A percentile compares a stretch with the other conserved stretches of the same genome.
Conservation (phyloP, 2,888 invertebrate genomes). For the Cephus pygmeus region DNA sequence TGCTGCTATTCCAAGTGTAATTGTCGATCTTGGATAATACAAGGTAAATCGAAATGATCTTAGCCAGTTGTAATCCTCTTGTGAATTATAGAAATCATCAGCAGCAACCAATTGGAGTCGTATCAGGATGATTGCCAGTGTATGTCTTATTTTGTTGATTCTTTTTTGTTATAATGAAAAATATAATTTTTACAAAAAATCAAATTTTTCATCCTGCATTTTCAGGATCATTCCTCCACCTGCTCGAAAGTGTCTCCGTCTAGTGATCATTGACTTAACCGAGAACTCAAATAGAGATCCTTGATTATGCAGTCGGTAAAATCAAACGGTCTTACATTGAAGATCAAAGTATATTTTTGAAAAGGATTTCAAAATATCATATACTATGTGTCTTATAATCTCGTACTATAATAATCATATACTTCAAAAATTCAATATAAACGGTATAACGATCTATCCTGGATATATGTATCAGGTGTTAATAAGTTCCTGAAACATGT, state of each 20-base stretch:
- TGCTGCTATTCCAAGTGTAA: neutral
- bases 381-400: neutral
- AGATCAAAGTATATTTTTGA: conserved; percentile 16
- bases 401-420: neutral
- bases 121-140: neutral
- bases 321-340: conserved; percentile 26
- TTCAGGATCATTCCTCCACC: neutral
- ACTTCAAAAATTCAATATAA: neutral
- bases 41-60: neutral
- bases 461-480: neutral
- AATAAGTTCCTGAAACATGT: neutral
- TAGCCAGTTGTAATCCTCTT: neutral
- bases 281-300: neutral
- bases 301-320: conserved; percentile 41
- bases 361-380: neutral
- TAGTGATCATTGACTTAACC: conserved; percentile 50
- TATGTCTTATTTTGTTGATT: neutral
- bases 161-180: neutral
- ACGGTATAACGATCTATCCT: neutral
- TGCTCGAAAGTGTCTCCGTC: conserved; percentile 55
- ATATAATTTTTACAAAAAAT: neutral
- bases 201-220: neutral
- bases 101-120: neutral
- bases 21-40: neutral
- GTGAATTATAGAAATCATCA: neutral